phyloP scores from a whole-genome alignment of 2,797 vertebrate genomes.

The Lutjanus campechanus region DNA sequence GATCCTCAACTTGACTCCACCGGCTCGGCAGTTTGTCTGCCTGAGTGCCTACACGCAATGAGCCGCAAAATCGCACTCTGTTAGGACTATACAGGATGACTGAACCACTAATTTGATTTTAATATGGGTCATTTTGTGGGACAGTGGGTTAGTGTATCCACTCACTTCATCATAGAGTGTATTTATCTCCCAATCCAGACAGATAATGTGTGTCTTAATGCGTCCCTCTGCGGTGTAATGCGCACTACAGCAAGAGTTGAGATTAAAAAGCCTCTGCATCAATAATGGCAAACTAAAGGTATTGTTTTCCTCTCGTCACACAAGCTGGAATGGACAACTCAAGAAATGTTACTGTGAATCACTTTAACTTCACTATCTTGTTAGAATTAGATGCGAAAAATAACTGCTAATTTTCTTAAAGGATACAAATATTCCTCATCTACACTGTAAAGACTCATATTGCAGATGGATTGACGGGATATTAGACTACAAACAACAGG shows the following conservation, averaged over 20 bases:
- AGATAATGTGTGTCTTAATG: not conserved
- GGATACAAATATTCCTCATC: not conserved
- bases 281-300: not conserved
- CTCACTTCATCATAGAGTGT: not conserved
- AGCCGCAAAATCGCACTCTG: constrained; percentile 31
- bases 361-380: not conserved
- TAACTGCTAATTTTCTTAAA: not conserved
- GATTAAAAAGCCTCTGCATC: not conserved
- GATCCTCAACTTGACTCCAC: constrained; percentile 32
- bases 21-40: constrained; percentile 20
- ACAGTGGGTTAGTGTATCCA: not conserved
- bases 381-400: not conserved
- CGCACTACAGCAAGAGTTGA: constrained; percentile 34
- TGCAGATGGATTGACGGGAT: not conserved
- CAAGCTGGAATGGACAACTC: not conserved
- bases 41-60: constrained; percentile 30
- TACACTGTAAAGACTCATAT: not conserved
- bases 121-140: not conserved
- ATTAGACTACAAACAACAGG: too few relatives aligned
- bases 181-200: not conserved
- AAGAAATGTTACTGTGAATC: not conserved
- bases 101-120: constrained; percentile 24
- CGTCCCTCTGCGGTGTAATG: constrained; percentile 6
- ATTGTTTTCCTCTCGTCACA: not conserved
- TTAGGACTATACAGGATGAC: not conserved